Base-by-base conservation (phyloP, 2,113 vertebrate genomes). In the Microcebus ravelobensis region DNA sequence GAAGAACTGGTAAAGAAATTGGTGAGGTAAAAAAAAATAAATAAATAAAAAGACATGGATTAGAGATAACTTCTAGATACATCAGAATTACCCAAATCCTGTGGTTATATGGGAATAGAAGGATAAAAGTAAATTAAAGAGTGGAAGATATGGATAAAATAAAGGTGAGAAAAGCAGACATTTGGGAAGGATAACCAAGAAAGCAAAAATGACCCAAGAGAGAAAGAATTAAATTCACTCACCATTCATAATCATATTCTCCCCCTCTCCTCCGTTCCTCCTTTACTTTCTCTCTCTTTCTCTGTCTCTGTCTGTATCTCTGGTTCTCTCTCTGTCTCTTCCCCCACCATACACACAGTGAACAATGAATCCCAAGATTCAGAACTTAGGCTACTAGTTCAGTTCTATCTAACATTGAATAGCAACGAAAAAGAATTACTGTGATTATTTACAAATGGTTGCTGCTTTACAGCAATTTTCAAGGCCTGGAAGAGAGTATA, bases 401-500 rank as follows among this genome's bases (percentile, higher is more conserved):
- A 48, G 8, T 68, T 77, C 29, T 77, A 12, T 79, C 31, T 63
- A 81, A 80, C 74, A 84, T 36, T 92, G 52, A 90, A 87, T 15
- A 90, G 31, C 34, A 57, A 15, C 13, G n/a, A 83, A 83, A 2
- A 2, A 70, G 23, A 83, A n/a, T 68, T 77, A 52, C 13, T 52
- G 13, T 84, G 31, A 90, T 68, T 84, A 25, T 80, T 73, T 80
- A 76, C 17, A 74, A 80, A 88, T 68, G 48, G 5, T 6, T 83
- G 68, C 25, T 70, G 21, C 7, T 77, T 96, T 17, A 68, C 1
- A 23, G 61, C 29, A 83, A 65, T 63, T 91, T 89, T 80, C 57
- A 70, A 95, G 76, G 73, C 20, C 17, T 61, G 27, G 25, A 86
- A 39, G 14, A 86, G 4, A 74, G 11, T 71, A 87, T 92, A 95